These are phyloP conservation scores for Ashinkailepas kermadecensis DNA, from an alignment of 2,888 invertebrate species.

Conservation along the genomic window DNA sequence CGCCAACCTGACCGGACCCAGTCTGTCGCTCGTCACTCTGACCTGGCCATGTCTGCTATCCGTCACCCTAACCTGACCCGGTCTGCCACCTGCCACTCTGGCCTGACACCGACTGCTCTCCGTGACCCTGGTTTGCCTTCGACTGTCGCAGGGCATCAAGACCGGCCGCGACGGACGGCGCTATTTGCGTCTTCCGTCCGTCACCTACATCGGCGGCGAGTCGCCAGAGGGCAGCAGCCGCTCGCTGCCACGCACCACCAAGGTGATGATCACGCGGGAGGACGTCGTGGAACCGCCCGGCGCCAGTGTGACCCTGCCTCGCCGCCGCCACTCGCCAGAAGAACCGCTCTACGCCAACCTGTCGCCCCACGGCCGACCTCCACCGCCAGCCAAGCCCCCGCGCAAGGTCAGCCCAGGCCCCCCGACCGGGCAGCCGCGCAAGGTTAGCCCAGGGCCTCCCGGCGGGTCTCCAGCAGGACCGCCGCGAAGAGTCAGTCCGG, in stretches of 20 bases:
- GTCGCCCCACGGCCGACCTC: background rate
- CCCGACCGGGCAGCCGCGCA: background rate
- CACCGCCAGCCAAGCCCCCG: constrained; percentile 12
- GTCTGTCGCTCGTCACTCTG: no score
- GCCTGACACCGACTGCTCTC: no score
- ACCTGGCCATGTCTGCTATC: no score
- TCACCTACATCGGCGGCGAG: constrained; percentile 3
- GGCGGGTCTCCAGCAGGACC: background rate
- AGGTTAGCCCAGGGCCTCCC: background rate
- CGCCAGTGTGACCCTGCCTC: background rate
- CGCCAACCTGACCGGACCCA: no score
- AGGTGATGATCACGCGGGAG: background rate
- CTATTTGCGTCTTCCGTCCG: background rate
- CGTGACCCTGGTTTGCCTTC: no score
- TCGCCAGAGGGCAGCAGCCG: background rate
- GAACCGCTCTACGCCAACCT: constrained; percentile 16
- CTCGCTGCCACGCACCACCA: constrained; percentile 6
- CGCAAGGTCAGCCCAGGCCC: background rate
- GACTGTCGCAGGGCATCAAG: no score
- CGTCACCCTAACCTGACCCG: no score
- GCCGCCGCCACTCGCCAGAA: background rate
- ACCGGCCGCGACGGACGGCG: no score
- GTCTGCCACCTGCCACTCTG: no score
- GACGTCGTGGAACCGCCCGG: background rate
- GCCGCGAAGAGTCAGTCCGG: background rate